phyloP scores from a whole-genome alignment of 2,113 vertebrate genomes.

The Panurus biarmicus region DNA sequence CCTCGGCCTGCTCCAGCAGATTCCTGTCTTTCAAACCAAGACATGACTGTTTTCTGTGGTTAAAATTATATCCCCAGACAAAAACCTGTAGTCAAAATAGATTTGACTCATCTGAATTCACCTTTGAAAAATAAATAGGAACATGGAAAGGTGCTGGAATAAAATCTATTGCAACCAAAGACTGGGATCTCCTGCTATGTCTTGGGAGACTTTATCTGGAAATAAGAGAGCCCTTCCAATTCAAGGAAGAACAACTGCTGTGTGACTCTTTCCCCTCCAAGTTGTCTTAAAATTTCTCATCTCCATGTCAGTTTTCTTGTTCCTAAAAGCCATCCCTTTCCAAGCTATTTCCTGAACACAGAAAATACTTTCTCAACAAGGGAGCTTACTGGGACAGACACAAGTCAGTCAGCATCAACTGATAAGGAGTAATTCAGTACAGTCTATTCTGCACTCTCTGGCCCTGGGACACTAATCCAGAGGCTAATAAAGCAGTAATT shows the following conservation, averaged over 20 bases:
- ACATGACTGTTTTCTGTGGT: background rate
- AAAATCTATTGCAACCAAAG: background rate
- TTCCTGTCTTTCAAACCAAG: no score
- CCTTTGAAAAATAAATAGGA: conserved; percentile 43
- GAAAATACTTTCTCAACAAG: background rate
- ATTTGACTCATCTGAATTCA: background rate
- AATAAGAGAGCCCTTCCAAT: conserved; percentile 18
- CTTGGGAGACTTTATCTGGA: background rate
- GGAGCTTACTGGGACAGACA: background rate
- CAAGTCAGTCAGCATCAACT: background rate
- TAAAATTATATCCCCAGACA: background rate
- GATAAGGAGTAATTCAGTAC: conserved; percentile 4
- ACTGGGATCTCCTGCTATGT: background rate
- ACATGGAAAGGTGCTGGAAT: background rate
- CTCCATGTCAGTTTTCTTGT: background rate
- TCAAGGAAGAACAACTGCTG: background rate
- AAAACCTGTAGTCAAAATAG: background rate
- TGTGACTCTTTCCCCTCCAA: background rate
- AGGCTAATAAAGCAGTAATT: conserved; percentile 39
- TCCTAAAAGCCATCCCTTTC: background rate
- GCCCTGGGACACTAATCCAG: conserved; percentile 26
- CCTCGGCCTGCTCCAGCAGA: no score
- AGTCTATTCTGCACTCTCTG: background rate
- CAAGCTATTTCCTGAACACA: background rate
- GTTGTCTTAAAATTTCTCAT: background rate